phyloP scores from a whole-genome alignment of 2,113 vertebrate species.

The Nothobranchius kuhntae region DNA sequence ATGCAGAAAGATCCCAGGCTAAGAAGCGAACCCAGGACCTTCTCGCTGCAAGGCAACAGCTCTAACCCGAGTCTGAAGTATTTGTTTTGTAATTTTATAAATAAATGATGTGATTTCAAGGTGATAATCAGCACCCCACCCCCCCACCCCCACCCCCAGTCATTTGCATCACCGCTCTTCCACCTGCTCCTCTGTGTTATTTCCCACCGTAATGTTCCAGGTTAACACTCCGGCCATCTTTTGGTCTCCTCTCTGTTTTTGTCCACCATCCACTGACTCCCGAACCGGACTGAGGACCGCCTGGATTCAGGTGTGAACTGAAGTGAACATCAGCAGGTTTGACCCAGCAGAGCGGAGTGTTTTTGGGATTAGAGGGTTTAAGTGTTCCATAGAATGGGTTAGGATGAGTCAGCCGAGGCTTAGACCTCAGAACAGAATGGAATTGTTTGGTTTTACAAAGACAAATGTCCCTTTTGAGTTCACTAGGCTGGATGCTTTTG shows the following conservation, averaged over 20 bases:
- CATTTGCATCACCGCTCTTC: constrained; percentile 21
- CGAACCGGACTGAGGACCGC: constrained; percentile 26
- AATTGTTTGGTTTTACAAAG: constrained; percentile 30
- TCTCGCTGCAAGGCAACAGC: too few species aligned
- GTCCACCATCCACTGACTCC: not conserved
- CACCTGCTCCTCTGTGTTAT: constrained; percentile 44
- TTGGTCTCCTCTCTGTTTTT: constrained; percentile 22
- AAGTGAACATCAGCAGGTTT: constrained; percentile 38
- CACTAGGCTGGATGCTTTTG: not conserved
- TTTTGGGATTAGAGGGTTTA: constrained; percentile 55
- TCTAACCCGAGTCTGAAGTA: too few species aligned
- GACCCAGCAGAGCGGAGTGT: constrained; percentile 18
- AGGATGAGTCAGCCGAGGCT: constrained; percentile 37
- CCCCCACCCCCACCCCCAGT: constrained; percentile 14
- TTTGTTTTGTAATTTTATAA: not conserved
- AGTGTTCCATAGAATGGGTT: constrained; percentile 51
- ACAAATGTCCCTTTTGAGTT: not conserved
- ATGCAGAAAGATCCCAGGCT: too few species aligned
- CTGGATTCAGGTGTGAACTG: constrained; percentile 56
- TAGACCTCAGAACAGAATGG: not conserved
- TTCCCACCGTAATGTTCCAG: constrained; percentile 59
- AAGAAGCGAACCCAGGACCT: too few species aligned
- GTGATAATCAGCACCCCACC: not conserved
- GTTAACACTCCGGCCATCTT: constrained; percentile 33
- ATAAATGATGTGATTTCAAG: not conserved